Evolutionary conservation across 1,140 invertebrate species (phyloP), one percentile per base, ranked within the genome.

Genomic region (Trachymyrmex cornetzi): DNA sequence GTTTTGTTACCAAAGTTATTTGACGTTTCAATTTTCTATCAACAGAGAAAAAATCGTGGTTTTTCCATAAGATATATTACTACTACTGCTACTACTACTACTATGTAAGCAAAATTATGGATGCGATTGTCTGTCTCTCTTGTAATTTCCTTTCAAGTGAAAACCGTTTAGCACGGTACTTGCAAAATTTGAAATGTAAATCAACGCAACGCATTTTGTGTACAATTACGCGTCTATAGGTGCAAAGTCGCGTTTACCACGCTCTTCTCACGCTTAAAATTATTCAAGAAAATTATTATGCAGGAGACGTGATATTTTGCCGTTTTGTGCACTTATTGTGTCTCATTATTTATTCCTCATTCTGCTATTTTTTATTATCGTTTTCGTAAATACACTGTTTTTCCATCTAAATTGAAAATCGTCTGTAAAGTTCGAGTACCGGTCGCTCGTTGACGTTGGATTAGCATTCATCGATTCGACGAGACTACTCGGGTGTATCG

Each of bases 391-490:
- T 14, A 50, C 44, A 38, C 34, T 14, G 3, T 27, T 38, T 72
- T 72, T 63, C 12, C 55, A 16, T 82, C 24, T 48, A 50, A 75
- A 84, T 75, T 75, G 55, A 63, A 75, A 77, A 74, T 61, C 59
- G 61, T 38, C 69, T n/a, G 66, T 9, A 48, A 71, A 59, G 57
- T 86, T 86, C 61, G 72, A 57, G 69, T 22, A 63, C 61, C 55
- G 66, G 50, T 61, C 75, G 88, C 59, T 79, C 72, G 75, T 84
- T 77, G 80, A 80, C 48, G 50, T 1, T 48, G 79, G 48, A 90
- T 91, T 90, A 88, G 67, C 84, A 88, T 91, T 90, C 66, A 91
- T 90, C 84, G 87, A 88, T 91, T 88, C 90, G 57, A 89, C 74
- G 48, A 53, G 30, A 67, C 66, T 34, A 24, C 22, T 71, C 74